A percentile compares a stretch with the other conserved stretches of the same genome.
These are phyloP conservation scores for Sphenopsis melanotis DNA, from an alignment of 2,797 vertebrate species.

Conservation along the genomic window DNA sequence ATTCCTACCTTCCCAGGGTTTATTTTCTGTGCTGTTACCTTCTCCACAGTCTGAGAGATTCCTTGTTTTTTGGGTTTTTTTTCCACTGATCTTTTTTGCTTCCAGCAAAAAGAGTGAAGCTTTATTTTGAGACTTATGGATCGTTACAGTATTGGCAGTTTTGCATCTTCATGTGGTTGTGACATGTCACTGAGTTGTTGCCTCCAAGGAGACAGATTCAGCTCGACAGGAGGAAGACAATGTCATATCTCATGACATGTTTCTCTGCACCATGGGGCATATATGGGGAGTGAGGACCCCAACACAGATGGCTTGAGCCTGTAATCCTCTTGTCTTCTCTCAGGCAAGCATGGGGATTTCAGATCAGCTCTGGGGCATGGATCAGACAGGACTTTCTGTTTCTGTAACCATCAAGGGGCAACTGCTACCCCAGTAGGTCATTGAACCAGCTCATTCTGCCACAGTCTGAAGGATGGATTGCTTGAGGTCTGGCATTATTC, in stretches of 20 bases:
- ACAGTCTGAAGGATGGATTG: not conserved
- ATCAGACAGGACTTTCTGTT: not conserved
- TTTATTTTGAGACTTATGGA: not conserved
- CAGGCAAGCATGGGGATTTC: not conserved
- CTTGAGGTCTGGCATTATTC: not conserved
- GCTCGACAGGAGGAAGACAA: not conserved
- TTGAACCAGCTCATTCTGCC: not conserved
- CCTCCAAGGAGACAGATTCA: not conserved
- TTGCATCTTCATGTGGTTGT: not conserved
- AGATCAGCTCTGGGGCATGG: not conserved
- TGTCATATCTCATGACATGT: not conserved
- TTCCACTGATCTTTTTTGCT: not conserved
- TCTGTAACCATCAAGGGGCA: not conserved
- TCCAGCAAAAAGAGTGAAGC: not conserved
- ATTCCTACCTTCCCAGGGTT: not conserved
- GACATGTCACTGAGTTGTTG: not conserved
- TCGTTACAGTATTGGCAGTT: not conserved
- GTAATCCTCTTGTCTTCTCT: not conserved
- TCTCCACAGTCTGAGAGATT: not conserved
- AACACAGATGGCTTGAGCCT: not conserved
- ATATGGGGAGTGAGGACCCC: not conserved
- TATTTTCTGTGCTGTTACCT: not conserved
- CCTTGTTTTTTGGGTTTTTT: not conserved
- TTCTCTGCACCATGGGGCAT: not conserved
- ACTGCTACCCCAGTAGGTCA: conserved; percentile 1